A percentile compares a stretch with the other conserved stretches of the same genome.
These are phyloP conservation scores for Agonum fuliginosum DNA, from an alignment of 2,888 invertebrate genomes.

Conservation along the genomic window DNA sequence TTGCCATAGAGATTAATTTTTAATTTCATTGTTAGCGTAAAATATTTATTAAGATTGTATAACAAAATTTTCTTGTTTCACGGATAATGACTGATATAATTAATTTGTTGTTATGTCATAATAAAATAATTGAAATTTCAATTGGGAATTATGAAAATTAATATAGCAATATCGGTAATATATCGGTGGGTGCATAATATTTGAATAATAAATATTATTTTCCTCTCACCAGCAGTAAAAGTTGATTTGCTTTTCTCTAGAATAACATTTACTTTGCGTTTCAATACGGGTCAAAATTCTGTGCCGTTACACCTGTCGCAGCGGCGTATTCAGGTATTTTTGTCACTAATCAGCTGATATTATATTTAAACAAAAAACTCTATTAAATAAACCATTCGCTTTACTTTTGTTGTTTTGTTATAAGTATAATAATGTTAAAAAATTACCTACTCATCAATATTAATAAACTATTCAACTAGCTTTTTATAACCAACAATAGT, in stretches of 20 bases:
- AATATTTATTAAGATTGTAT: background rate
- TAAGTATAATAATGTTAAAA: too few species aligned
- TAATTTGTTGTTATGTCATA: background rate
- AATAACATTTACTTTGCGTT: slow-evolving; percentile 10
- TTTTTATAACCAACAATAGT: too few species aligned
- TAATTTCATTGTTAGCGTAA: background rate
- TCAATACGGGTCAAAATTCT: slow-evolving; percentile 48
- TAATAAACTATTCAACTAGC: too few species aligned
- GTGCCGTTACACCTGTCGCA: slow-evolving; percentile 29
- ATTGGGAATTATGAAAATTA: background rate
- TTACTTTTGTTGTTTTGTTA: too few species aligned
- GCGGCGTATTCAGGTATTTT: slow-evolving; percentile 1
- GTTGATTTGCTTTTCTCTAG: slow-evolving; percentile 39
- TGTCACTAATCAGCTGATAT: background rate
- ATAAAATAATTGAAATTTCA: background rate
- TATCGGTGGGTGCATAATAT: slow-evolving; percentile 17
- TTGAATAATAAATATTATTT: background rate
- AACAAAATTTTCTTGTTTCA: background rate
- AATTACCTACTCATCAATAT: too few species aligned
- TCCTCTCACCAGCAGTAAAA: slow-evolving; percentile 55
- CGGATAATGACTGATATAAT: background rate
- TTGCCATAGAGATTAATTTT: background rate
- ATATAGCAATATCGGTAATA: too few species aligned
- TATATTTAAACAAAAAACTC: too few species aligned
- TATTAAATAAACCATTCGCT: too few species aligned